Base-by-base conservation (phyloP, 2,113 vertebrate species). In the Syrmaticus mikado region DNA sequence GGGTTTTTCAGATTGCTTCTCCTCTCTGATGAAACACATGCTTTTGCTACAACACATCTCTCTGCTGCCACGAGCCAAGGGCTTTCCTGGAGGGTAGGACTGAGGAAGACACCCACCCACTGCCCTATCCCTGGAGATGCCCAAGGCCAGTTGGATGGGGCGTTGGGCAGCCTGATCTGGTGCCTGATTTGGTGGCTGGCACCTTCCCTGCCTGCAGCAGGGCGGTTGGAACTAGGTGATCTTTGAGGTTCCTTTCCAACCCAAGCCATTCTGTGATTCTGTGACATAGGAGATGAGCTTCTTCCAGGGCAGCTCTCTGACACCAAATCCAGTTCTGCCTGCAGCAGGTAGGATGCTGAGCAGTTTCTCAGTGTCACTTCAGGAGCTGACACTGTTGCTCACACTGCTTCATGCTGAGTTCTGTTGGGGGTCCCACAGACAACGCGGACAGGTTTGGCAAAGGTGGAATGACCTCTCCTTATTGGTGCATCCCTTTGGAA, bases 1-100 rank as follows among this genome's bases (percentile, higher is more conserved):
- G 24, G 24, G 21, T 48, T 87, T 89, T 90, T 66, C 71, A 74
- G 48, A 67, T 60, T 85, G 67, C 2, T 80, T 87, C 79, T 73
- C 25, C 18, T 82, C 45, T 34, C 21, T 2, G 8, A 4, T 41
- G 38, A 64, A 64, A 78, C 34, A 40, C 24, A 41, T 1, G 0
- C 11, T 50, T 34, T 70, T 45, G 43, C 40, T 57, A 43, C 53
- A 53, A 75, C 25, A 66, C 1, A 9, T 45, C 46, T 73, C 32
- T 45, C 43, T 3, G 2, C 0, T 3, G 40, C 46, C 48, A 22
- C 1, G 2, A 65, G 53, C 1, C 11, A 50, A 32, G 36, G 20
- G 13, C 10, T 72, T 77, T 50, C 77, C 43, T 19, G 8, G 21
- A 36, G 17, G n/a, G 57, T 8, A 76, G 60, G 15, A 5, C 11